These are phyloP conservation scores for Leguminivora glycinivorella DNA, from an alignment of 1,140 invertebrate species.

Conservation along the genomic window DNA sequence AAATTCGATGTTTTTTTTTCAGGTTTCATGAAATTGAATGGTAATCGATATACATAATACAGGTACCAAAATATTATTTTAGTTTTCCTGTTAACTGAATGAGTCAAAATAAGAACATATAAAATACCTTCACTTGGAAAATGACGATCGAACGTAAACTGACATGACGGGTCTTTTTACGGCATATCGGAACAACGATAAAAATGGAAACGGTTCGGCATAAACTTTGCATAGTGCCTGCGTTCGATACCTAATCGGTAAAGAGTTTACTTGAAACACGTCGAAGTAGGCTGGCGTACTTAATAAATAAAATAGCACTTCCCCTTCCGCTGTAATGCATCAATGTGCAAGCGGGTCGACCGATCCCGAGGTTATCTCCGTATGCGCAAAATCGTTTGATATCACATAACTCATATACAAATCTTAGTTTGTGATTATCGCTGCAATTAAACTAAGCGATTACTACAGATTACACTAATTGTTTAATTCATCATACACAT, in stretches of 20 bases:
- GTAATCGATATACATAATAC: not conserved
- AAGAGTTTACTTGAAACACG: not conserved
- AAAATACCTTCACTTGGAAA: too few species aligned
- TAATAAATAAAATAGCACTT: not conserved
- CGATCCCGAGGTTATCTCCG: conserved; percentile 4
- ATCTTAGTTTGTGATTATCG: not conserved
- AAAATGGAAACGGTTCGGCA: not conserved
- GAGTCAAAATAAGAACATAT: too few species aligned
- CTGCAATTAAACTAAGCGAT: not conserved
- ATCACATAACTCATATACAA: not conserved
- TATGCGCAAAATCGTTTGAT: not conserved
- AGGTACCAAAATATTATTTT: not conserved
- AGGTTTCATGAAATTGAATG: not conserved
- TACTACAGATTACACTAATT: not conserved
- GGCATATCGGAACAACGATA: not conserved
- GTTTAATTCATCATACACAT: not conserved
- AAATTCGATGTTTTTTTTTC: not conserved
- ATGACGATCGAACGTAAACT: not conserved
- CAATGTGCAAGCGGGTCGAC: not conserved
- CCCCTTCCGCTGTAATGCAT: conserved; percentile 3
- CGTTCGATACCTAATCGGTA: not conserved
- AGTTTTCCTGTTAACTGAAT: too few species aligned
- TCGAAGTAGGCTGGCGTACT: not conserved
- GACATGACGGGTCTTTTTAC: not conserved
- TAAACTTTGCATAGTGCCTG: not conserved